These are phyloP conservation scores for Dynastes tityus DNA, from an alignment of 2,888 invertebrate genomes.

Conservation along the genomic window DNA sequence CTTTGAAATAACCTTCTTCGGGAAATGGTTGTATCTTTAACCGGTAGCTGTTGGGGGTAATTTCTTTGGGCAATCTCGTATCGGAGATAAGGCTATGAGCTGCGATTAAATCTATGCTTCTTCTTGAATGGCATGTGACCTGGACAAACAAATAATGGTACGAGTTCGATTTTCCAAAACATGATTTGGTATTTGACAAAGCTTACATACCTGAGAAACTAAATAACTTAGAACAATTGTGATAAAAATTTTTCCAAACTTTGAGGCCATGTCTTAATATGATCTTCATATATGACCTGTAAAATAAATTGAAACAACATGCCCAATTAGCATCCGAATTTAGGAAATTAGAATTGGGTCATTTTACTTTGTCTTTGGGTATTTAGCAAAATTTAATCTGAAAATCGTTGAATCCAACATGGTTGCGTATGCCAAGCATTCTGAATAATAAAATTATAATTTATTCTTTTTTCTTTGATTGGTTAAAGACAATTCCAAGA, in stretches of 20 bases:
- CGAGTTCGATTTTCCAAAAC: not conserved
- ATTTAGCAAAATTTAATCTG: too few species aligned
- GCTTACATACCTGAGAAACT: constrained; percentile 25
- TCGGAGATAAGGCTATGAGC: constrained; percentile 79
- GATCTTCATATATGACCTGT: constrained; percentile 36
- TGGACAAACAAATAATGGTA: not conserved
- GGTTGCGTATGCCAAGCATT: too few species aligned
- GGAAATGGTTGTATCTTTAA: constrained; percentile 79
- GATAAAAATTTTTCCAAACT: constrained; percentile 35
- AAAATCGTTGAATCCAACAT: too few species aligned
- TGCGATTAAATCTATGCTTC: constrained; percentile 83
- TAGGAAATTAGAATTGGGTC: not conserved
- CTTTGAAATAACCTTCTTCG: constrained; percentile 78
- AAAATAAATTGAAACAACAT: not conserved
- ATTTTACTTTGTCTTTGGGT: too few species aligned
- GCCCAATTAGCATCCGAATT: not conserved
- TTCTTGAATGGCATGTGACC: constrained; percentile 56
- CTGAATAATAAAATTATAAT: too few species aligned
- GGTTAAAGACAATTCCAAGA: too few species aligned
- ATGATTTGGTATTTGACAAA: constrained; percentile 43
- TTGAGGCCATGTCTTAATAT: constrained; percentile 36
- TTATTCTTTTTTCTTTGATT: too few species aligned
- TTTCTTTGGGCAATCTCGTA: constrained; percentile 75
- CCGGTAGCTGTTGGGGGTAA: constrained; percentile 79
- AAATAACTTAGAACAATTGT: constrained; percentile 38